Evolutionary conservation across 2,888 invertebrate genomes (phyloP), one percentile per base, ranked within the genome.

Genomic region (Ectemnius continuus): DNA sequence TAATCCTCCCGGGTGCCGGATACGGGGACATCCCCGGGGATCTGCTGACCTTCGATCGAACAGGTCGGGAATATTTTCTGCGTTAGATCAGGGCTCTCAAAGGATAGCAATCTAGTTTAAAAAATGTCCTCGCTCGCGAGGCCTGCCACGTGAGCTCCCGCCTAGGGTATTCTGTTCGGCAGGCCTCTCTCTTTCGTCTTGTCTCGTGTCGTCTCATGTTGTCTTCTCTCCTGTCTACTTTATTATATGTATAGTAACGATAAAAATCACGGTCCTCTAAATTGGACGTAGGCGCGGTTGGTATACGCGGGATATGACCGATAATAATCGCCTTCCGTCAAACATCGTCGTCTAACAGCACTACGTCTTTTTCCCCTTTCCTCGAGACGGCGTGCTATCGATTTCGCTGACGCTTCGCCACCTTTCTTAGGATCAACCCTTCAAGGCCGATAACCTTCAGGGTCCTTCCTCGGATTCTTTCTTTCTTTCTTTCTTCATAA

Each of bases 261-360:
- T 81, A 75, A 78, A 83, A 77, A 81, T 82, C 74, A 69, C 81
- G 76, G 79, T 77, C 78, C 78, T 72, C 57, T 71, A 75, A 76
- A 80, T 70, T 78, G 82, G 78, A 83, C 78, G 71, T 82, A 82
- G 82, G 81, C 81, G 81, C 75, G 67, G 79, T 79, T 81, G 79
- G 76, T 81, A 70, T 75, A 77, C 78, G 75, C 70, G 73, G 61
- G 79, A 81, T 81, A 81, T 77, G 75, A 79, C 71, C 71, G 56
- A 75, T 79, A 73, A 80, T 59, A 67, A 79, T 70, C 67, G 59
- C 47, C 62, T 66, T 66, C 72, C 70, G 36, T 36, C 36, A 61
- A 73, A 76, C 57, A 23, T 71, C 70, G 61, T 67, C 71, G 36
- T 52, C 28, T 66, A 48, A 46, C 58, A 45, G 57, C 71, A 52